phyloP scores from a whole-genome alignment of 2,797 vertebrate genomes.

The Neomorphus geoffroyi region DNA sequence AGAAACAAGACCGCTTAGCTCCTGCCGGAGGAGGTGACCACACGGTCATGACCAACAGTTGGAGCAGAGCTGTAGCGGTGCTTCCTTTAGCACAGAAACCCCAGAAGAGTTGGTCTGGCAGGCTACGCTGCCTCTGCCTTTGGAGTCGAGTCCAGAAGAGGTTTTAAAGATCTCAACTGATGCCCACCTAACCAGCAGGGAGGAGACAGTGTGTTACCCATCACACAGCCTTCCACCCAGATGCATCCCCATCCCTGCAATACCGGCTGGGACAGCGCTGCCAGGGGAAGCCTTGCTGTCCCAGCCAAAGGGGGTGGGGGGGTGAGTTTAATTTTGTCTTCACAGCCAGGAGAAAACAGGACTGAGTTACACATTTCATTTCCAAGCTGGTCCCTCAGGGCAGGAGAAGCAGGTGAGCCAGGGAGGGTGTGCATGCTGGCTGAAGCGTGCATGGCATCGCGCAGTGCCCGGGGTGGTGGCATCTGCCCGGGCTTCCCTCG shows the following conservation, averaged over 20 bases:
- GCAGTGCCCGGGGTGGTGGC: not conserved
- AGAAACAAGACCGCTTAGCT: slow-evolving; percentile 10
- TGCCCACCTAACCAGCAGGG: not conserved
- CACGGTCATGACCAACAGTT: not conserved
- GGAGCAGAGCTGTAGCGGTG: not conserved
- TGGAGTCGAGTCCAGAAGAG: not conserved
- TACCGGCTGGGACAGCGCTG: not conserved
- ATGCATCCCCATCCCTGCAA: not conserved
- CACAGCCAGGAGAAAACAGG: not conserved
- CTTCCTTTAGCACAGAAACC: not conserved
- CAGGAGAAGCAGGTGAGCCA: not conserved
- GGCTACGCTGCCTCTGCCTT: not conserved
- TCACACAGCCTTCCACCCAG: not conserved
- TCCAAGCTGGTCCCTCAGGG: not conserved
- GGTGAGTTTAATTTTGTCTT: not conserved
- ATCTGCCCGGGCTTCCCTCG: not conserved
- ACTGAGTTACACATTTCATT: not conserved
- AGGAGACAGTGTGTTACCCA: not conserved
- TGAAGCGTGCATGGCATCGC: not conserved
- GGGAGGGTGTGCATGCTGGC: not conserved
- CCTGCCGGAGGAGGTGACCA: slow-evolving; percentile 39
- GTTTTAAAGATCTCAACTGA: not conserved
- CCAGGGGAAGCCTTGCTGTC: not conserved
- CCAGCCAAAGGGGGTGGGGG: not conserved
- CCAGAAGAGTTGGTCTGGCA: not conserved